Conservation (phyloP, 2,888 invertebrate genomes). For the Lepidochrysops patricia region DNA sequence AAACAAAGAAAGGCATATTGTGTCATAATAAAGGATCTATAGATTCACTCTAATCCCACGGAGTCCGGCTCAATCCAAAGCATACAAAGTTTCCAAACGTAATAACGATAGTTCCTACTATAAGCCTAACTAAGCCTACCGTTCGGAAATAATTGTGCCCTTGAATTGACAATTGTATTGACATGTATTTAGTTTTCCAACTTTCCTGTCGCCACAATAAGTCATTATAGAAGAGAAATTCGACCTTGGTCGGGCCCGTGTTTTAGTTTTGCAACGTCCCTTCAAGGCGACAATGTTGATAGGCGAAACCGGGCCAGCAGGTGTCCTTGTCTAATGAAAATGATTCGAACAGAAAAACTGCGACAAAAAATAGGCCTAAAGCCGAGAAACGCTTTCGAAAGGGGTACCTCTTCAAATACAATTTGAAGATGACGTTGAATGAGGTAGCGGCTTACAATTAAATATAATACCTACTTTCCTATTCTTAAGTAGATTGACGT, state of each 20-base stretch:
- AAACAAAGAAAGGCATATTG: too few species aligned
- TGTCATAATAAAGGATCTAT: too few species aligned
- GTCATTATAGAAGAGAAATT: constrained; percentile 43
- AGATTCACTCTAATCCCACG: too few species aligned
- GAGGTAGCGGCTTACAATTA: too few species aligned
- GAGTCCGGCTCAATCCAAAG: too few species aligned
- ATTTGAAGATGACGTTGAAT: too few species aligned
- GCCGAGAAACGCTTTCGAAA: constrained; percentile 17
- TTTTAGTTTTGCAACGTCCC: constrained; percentile 56
- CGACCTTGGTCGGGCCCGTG: constrained; percentile 48
- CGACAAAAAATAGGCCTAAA: constrained; percentile 14
- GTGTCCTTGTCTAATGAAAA: constrained; percentile 23
- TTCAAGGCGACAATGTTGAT: constrained; percentile 44
- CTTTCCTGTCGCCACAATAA: constrained; percentile 19
- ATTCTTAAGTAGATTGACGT: too few species aligned
- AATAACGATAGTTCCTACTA: not conserved
- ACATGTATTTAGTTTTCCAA: constrained; percentile 12
- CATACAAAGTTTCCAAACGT: too few species aligned
- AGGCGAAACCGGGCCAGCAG: constrained; percentile 32
- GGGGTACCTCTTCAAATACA: too few species aligned
- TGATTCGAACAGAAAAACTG: constrained; percentile 17
- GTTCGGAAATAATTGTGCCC: not conserved
- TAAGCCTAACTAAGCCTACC: not conserved
- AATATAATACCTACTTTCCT: too few species aligned
- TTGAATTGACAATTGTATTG: constrained; percentile 5